Evolutionary conservation across 2,113 vertebrate species (phyloP), one percentile per base, ranked within the genome.

Genomic region (Oncorhynchus tshawytscha): DNA sequence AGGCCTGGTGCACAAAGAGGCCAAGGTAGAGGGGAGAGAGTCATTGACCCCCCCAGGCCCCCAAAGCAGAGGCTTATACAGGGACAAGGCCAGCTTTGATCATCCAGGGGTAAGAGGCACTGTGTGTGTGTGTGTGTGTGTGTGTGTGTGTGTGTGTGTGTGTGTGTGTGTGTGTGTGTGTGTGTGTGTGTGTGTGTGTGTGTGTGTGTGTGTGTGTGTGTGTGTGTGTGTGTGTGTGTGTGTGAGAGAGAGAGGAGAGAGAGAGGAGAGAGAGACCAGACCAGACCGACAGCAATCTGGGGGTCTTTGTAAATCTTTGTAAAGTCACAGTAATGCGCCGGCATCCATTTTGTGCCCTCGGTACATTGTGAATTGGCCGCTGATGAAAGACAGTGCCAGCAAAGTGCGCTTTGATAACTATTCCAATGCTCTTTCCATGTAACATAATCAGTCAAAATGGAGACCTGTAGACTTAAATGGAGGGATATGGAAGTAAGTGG

Each of bases 71-170:
- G 81, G 75, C 85, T 81, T 89, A 83, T 83, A 57, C 71, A 71
- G 73, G 57, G 66, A 51, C 59, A 5, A 25, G 74, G 71, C 29
- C 31, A 68, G 78, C 91, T 92, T 89, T 91, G 87, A 91, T 92
- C 82, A 67, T 86, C 62, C 24, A 3, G 39, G 67, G 65, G 70
- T 60, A 80, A 76, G 82, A 68, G 62, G 74, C 31, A 45, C 54
- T 76, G 79, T 74, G 67, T 27, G 27, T 27, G 27, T 27, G 27
- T 27, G 27, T 27, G 27, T 27, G 27, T 74, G 79, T 73, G 72
- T 27, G 27, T 27, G 27, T 27, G 27, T 27, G 27, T 27, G 27
- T 27, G 27, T 74, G 79, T 73, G 72, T n/a, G n/a, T n/a, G n/a
- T n/a, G n/a, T n/a, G n/a, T n/a, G n/a, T n/a, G n/a, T n/a, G n/a